Evolutionary conservation across 1,140 invertebrate genomes (phyloP).

Genomic region (Gryon sp.): DNA sequence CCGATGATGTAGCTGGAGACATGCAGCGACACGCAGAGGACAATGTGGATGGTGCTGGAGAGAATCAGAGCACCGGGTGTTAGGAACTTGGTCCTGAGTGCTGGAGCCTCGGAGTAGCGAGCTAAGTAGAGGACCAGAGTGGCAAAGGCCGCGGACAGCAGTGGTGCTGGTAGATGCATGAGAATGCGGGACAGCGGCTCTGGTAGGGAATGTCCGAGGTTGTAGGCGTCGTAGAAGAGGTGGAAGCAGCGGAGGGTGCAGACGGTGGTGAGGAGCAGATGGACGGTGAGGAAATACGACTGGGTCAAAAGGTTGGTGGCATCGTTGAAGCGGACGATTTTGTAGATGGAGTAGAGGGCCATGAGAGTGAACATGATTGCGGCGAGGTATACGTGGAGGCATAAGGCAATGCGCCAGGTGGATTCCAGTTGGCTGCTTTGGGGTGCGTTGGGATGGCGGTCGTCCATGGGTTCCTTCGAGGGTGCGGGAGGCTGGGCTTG

Average conservation of each 20-base stretch:
- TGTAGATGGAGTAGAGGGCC: conserved; percentile 89
- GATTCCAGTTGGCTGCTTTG: conserved; percentile 69
- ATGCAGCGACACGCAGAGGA: conserved; percentile 88
- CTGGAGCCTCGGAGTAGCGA: conserved; percentile 82
- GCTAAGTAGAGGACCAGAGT: conserved; percentile 91
- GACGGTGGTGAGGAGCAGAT: conserved; percentile 88
- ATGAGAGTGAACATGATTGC: conserved; percentile 90
- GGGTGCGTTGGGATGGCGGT: conserved; percentile 52
- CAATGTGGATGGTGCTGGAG: conserved; percentile 86
- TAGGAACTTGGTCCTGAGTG: conserved; percentile 82
- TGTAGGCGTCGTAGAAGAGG: conserved; percentile 94
- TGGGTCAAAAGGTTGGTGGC: conserved; percentile 88
- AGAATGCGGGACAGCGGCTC: conserved; percentile 89
- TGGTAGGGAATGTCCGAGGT: conserved; percentile 87
- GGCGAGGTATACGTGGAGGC: conserved; percentile 91
- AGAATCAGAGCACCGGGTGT: conserved; percentile 87
- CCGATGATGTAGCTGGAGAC: conserved; percentile 82
- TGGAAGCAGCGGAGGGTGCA: conserved; percentile 91
- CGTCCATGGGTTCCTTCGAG: conserved; percentile 72
- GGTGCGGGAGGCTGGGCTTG: conserved; percentile 73
- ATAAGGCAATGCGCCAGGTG: conserved; percentile 91
- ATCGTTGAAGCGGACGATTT: conserved; percentile 89
- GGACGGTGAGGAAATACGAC: conserved; percentile 91
- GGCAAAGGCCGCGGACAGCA: conserved; percentile 91
- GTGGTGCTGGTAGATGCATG: conserved; percentile 89